Conservation (phyloP, 2,888 invertebrate species). For the Acrobasis suavella region DNA sequence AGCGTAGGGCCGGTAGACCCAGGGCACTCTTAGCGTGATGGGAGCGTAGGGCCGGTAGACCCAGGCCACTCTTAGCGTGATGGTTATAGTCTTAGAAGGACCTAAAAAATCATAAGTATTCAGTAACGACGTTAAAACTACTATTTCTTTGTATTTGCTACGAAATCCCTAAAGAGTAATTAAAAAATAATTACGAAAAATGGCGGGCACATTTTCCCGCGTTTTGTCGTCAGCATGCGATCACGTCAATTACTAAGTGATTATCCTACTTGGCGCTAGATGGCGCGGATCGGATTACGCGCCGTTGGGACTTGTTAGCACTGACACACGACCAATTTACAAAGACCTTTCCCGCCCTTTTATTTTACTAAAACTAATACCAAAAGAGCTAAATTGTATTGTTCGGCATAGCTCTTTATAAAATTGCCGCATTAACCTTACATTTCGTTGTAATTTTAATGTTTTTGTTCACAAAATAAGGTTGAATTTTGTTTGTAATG, state of each 20-base stretch:
- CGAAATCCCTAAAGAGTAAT: conserved; percentile 16
- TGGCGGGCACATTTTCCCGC: conserved; percentile 44
- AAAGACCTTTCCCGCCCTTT: conserved; percentile 26
- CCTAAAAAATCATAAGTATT: too few species aligned
- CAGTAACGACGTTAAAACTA: too few species aligned
- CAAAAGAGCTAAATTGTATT: conserved; percentile 1
- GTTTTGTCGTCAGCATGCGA: conserved; percentile 52
- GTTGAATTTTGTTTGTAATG: not conserved
- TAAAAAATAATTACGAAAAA: conserved; percentile 31
- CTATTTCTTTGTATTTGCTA: too few species aligned
- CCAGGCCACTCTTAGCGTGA: too few species aligned
- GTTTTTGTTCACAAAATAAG: not conserved
- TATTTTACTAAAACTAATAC: not conserved
- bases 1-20: too few species aligned
- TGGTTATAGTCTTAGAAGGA: too few species aligned
- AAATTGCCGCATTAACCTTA: not conserved
- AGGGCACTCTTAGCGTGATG: too few species aligned
- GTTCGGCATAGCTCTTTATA: conserved; percentile 24
- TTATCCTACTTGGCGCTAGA: conserved; percentile 66
- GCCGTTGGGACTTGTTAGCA: conserved; percentile 53
- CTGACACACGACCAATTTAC: conserved; percentile 29
- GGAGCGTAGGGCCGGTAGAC: too few species aligned
- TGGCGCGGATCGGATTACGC: conserved; percentile 63
- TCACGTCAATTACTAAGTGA: conserved; percentile 66
- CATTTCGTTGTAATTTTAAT: not conserved